Base-by-base conservation (phyloP, 2,888 invertebrate genomes). In the Deilephila elpenor region DNA sequence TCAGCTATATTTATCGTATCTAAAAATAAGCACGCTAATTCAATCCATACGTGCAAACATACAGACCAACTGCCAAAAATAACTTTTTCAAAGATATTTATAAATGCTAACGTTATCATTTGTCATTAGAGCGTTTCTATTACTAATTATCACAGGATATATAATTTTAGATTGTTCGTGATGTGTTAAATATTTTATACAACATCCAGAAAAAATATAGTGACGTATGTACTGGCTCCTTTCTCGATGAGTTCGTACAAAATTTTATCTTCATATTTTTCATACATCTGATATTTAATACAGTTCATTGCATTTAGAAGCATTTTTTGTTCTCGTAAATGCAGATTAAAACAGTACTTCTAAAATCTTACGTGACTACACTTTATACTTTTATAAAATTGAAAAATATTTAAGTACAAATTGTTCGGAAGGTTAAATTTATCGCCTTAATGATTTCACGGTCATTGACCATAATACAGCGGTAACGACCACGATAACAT, bases 1-100 rank as follows among this genome's bases (percentile, higher is more conserved):
- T 25, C n/a, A 32, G 64, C n/a, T 67, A 67, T 67, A 44, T 67
- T 20, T 67, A 67, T 37, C 37, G 29, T 11, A 19, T 32, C 71
- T 71, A 71, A 71, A 44, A 70, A 71, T 71, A 53, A 71, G n/a
- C n/a, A 34, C 32, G 59, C 59, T 70, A 70, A 70, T 70, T 70
- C 53, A 37, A 34, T 59, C 29, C 71, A 19, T 56, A 59, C 44
- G 64, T 59, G 29, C 71, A 59, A 56, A 59, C 56, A 71, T 25
- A 17, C 17, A 20, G n/a, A 51, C 25, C 14, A 11, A 14, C 25
- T 44, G 67, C 25, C 67, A 5, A 51, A 67, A 51, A 67, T 67
- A 67, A 67, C 44, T 25, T 20, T 67, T 44, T 25, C 56, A 25
- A 20, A 17, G 44, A 67, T 51, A 67, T 11, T 67, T 67, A 67